Conservation (phyloP, 2,797 vertebrate species). For the Trichosurus vulpecula region DNA sequence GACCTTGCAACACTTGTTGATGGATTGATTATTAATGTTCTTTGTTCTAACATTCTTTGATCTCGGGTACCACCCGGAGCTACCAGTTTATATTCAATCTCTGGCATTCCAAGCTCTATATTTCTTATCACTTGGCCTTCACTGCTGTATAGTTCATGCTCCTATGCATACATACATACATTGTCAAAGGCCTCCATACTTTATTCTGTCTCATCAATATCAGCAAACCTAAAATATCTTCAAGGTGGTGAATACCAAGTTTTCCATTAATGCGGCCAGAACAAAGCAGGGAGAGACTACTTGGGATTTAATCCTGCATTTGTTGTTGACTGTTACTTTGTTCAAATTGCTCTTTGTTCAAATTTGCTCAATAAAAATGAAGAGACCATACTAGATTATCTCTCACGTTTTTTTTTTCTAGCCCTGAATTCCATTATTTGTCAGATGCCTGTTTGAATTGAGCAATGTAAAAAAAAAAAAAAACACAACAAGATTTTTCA, state of each 20-base stretch:
- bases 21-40: neutral
- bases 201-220: neutral
- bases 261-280: neutral
- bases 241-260: neutral
- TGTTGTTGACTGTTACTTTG: neutral
- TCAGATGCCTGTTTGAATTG: neutral
- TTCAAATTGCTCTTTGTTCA: neutral
- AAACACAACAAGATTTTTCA: constrained; percentile 12
- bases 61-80: neutral
- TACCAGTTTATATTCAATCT: neutral
- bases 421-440: neutral
- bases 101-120: neutral
- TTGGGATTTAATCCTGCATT: neutral
- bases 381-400: neutral
- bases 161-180: neutral
- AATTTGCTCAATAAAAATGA: neutral
- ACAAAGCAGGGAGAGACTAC: neutral
- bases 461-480: constrained; percentile 7
- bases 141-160: neutral
- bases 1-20: neutral
- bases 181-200: neutral
- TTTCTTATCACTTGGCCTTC: neutral
- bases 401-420: neutral
- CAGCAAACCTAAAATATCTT: neutral
- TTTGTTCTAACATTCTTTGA: neutral